Percentiles rank a stretch among this genome's conserved stretches.
These are phyloP conservation scores for Tragelaphus imberbis DNA, from an alignment of 2,113 vertebrate genomes.

Conservation along the genomic window DNA sequence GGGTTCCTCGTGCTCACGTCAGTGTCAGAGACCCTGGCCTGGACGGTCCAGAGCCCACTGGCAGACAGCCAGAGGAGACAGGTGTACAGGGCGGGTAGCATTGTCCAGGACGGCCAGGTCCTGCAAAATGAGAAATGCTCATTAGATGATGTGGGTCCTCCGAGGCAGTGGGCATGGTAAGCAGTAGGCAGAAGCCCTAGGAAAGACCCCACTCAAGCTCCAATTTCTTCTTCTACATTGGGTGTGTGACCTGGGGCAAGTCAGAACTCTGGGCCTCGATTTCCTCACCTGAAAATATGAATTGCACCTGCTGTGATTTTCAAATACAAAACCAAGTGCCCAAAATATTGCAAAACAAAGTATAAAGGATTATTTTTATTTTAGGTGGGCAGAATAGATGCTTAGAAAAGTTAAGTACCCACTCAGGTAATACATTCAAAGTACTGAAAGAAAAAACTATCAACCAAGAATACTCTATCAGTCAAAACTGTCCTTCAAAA, in stretches of 20 bases:
- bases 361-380: background rate
- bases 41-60: background rate
- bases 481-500: background rate
- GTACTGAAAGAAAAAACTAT: background rate
- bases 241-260: background rate
- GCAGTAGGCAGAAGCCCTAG: background rate
- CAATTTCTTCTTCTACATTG: background rate
- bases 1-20: accelerated
- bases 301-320: background rate
- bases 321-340: background rate
- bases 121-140: slow-evolving; percentile 22
- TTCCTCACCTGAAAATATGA: background rate
- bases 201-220: background rate
- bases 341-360: background rate
- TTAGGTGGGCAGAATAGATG: background rate
- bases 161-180: no score
- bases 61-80: slow-evolving; percentile 52
- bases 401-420: background rate
- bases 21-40: background rate
- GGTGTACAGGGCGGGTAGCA: background rate
- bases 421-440: background rate
- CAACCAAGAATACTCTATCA: background rate
- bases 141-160: background rate
- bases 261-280: background rate
- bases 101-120: background rate